Evolutionary conservation across 1,140 invertebrate species (phyloP), one percentile per base, ranked within the genome.

Genomic region (Heterodera carotae): DNA sequence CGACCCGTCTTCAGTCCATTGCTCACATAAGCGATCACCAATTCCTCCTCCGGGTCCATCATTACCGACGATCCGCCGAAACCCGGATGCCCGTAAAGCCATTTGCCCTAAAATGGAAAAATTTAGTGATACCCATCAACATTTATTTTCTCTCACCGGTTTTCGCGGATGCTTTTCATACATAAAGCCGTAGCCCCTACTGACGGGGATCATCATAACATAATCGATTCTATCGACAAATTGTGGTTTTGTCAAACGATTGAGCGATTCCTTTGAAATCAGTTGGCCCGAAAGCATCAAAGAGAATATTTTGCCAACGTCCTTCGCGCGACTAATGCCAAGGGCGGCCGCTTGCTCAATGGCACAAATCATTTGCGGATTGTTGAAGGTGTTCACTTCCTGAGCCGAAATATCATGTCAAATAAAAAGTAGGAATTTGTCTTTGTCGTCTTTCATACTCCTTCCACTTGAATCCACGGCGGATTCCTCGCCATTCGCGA

Each of bases 271-370:
- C 12, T 62, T 12, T 31, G 82, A 82, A 7, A 82, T 22, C 22
- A 85, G 25, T 48, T 86, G 77, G 36, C 85, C 84, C 31, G 85
- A 67, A 6, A 86, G 72, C 66, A 86, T 75, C 56, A 85, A 53
- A 12, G 80, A 69, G 59, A 85, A 85, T 5, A 85, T 78, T 74
- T 77, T 77, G 1, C 66, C 84, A 33, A 85, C 62, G 43, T 85
- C 84, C 73, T 77, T 76, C 5, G 84, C 84, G 56, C 82, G 86
- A 29, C 78, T 77, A 25, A 85, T 84, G 7, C 84, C 84, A 1
- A 86, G 69, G 12, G 85, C 85, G 25, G 83, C 85, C 6, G 80
- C 75, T 76, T 86, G 84, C 60, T 85, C 84, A 56, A 85, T 56
- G 12, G 56, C 71, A 69, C 80, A 81, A n/a, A 85, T 22, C n/a